Evolutionary conservation across 2,113 vertebrate species (phyloP).

Genomic region (Menura novaehollandiae): DNA sequence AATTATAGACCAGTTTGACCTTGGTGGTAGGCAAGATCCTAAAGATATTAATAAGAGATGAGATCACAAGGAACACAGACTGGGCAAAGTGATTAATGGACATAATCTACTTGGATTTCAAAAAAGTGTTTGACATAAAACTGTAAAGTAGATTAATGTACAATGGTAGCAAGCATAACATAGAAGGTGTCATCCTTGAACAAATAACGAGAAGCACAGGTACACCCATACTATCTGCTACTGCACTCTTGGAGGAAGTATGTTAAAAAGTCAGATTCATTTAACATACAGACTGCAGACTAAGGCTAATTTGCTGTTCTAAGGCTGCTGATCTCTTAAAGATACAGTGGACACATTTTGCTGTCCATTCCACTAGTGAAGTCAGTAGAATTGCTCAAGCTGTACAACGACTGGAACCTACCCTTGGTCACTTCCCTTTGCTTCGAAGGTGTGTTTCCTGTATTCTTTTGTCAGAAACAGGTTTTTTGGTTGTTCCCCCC

Average conservation of each 20-base stretch:
- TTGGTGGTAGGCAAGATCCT: conserved; percentile 31
- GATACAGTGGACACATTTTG: neutral
- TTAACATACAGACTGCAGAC: neutral
- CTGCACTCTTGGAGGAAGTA: neutral
- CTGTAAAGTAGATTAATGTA: conserved; percentile 27
- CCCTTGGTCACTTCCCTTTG: neutral
- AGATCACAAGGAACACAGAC: conserved; percentile 52
- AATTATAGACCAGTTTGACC: conserved; percentile 50
- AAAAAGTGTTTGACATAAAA: conserved; percentile 37
- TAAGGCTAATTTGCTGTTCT: neutral
- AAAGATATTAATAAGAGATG: conserved; percentile 62
- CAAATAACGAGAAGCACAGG: neutral
- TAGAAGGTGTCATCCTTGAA: neutral
- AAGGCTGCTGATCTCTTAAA: neutral
- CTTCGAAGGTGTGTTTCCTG: neutral
- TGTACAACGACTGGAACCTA: neutral
- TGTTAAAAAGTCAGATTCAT: neutral
- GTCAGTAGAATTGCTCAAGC: neutral
- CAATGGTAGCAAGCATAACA: neutral
- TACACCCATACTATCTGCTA: neutral
- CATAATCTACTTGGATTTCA: conserved; percentile 53
- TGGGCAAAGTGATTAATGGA: conserved; percentile 43
- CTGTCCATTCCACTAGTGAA: neutral
- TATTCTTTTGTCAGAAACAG: neutral
- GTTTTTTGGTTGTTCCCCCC: neutral